Base-by-base conservation (phyloP, 1,140 invertebrate genomes). In the Drosophila aff. region DNA sequence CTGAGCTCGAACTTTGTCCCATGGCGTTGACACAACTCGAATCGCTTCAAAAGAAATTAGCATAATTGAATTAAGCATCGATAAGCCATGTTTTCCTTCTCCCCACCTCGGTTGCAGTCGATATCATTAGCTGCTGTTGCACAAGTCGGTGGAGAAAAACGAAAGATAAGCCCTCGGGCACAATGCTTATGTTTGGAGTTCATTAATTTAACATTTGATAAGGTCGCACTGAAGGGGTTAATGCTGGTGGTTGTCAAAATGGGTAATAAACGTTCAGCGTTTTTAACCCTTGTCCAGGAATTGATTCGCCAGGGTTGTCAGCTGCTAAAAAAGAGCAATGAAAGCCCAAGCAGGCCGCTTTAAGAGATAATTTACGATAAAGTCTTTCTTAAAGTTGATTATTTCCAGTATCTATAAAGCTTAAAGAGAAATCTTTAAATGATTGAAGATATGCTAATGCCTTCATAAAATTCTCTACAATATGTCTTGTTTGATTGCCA, bases 161-260 rank as follows among this genome's bases (percentile, higher is more conserved):
- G n/a, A 46, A n/a, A 71, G 67, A 71, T 68, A 68, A 68, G 33
- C 67, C 40, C 38, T 18, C n/a, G 23, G 38, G 62, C 44, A 41
- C 58, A 81, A 81, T 89, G 74, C 75, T 76, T 63, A 81, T 84
- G 81, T 90, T 90, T 79, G 61, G 64, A 67, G 69, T 82, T 90
- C 79, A 90, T 90, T 90, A 90, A 90, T 90, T 90, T 67, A 72
- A 83, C 81, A 90, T 84, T 84, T 85, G 81, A 90, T 89, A 84
- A 90, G 81, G 64, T 47, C 63, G 21, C 26, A 49, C 63, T 33
- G 31, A 72, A 73, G 53, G 64, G 67, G 67, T 73, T 72, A 79
- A 64, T 4, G 23, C 23, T 49, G 47, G 74, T 64, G 64, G 60
- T 76, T 76, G 82, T 77, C 62, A 86, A 79, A 86, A 68, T 76